Evolutionary conservation across 2,797 vertebrate genomes (phyloP), one percentile per base, ranked within the genome.

Genomic region (Artibeus jamaicensis): DNA sequence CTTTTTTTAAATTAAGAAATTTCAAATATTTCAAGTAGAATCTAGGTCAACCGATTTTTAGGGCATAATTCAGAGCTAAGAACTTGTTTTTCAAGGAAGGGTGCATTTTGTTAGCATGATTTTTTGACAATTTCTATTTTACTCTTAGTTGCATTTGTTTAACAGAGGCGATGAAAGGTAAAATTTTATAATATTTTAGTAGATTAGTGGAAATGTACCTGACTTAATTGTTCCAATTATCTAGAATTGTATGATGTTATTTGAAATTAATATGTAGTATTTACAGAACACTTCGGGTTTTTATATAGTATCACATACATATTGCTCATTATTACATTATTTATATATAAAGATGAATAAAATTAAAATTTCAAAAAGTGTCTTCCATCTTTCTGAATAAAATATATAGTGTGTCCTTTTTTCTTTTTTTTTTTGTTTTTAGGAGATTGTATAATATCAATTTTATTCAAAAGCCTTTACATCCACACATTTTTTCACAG

Each of bases 391-490:
- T 32, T 74, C 44, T 74, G 42, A 46, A 73, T 44, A 44, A 74
- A 74, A 74, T 32, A 74, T 10, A 19, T 32, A 48, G 10, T 16
- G 16, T 46, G 26, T 32, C 71, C 8, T 44, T 46, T 44, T 44
- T 29, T n/a, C n/a, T 26, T 53, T 24, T 59, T 59, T 59, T 59
- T 29, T 10, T 59, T 59, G 1, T 6, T 65, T 81, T 79, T 44
- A 53, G 39, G 11, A 76, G 57, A 71, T 44, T 3, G 46, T 37
- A 44, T 11, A 37, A 9, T 22, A 34, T 5, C 9, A 21, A 68
- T 97, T 90, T 44, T 76, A 90, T 98, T 97, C 82, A 94, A 96
- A 98, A 98, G 85, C 94, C 57, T 97, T 97, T 98, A 97, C 83
- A 96, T 96, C 26, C 65, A 94, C 88, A 95, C 68, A 70, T 96